Evolutionary conservation across 2,888 invertebrate genomes (phyloP).

Genomic region (Branchellion lobata): DNA sequence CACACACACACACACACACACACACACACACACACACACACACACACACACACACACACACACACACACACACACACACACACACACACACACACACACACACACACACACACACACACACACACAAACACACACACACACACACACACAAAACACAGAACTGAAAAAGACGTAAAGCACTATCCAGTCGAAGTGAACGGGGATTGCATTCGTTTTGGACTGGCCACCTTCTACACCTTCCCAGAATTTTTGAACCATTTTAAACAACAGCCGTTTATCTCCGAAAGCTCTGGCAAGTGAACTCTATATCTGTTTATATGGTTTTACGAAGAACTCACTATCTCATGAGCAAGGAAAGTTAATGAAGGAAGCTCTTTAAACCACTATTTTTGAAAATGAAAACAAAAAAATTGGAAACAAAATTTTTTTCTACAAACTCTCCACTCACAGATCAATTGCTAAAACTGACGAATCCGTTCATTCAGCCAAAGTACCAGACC

Average conservation of each 20-base stretch:
- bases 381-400: too few species aligned
- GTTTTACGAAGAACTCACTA: too few species aligned
- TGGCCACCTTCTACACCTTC: background rate
- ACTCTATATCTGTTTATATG: background rate
- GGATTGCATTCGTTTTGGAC: background rate
- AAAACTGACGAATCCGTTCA: background rate
- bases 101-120: too few species aligned
- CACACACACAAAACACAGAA: background rate
- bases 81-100: too few species aligned
- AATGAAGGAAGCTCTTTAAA: too few species aligned
- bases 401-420: background rate
- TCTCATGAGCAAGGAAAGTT: too few species aligned
- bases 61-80: too few species aligned
- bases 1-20: too few species aligned
- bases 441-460: background rate
- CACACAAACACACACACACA: too few species aligned
- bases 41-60: too few species aligned
- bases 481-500: background rate
- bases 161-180: background rate
- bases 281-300: background rate
- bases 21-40: too few species aligned
- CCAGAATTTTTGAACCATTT: background rate
- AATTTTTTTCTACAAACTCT: background rate
- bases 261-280: background rate
- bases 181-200: background rate